These are phyloP conservation scores for Neomonachus schauinslandi DNA, from an alignment of 2,113 vertebrate species.

Conservation along the genomic window DNA sequence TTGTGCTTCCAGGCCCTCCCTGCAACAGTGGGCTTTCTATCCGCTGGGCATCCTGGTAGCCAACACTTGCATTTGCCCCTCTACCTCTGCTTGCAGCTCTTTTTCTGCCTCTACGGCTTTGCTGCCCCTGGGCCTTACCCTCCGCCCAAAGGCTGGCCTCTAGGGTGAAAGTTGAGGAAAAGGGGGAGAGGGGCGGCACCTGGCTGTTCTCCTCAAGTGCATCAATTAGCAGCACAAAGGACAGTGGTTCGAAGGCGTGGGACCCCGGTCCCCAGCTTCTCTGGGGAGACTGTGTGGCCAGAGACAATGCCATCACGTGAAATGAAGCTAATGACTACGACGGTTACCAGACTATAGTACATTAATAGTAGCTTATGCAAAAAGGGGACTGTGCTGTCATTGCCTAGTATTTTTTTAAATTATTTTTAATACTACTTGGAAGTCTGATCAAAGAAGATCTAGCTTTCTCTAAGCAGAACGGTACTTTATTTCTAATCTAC, in stretches of 20 bases:
- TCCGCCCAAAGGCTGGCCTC: too few species aligned
- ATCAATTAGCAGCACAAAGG: rapidly evolving
- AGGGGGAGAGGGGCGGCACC: too few species aligned
- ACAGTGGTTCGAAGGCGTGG: rapidly evolving
- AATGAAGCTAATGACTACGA: rapidly evolving
- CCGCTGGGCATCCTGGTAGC: rapidly evolving
- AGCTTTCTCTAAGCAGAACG: conserved; percentile 40
- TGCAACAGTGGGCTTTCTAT: rapidly evolving
- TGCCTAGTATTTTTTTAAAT: neutral
- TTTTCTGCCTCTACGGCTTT: too few species aligned
- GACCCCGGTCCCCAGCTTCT: neutral
- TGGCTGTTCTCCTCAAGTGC: neutral
- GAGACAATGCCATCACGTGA: rapidly evolving
- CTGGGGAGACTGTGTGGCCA: rapidly evolving
- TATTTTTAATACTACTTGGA: neutral
- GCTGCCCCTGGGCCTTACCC: too few species aligned
- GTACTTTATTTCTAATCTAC: neutral
- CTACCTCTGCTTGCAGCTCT: too few species aligned
- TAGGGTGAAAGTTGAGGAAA: neutral
- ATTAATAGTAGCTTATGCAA: neutral
- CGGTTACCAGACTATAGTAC: too few species aligned
- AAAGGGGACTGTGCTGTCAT: neutral
- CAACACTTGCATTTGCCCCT: rapidly evolving
- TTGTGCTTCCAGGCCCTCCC: rapidly evolving
- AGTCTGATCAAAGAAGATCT: neutral